phyloP scores from a whole-genome alignment of 2,797 vertebrate genomes.

The Centropyge bicolor region DNA sequence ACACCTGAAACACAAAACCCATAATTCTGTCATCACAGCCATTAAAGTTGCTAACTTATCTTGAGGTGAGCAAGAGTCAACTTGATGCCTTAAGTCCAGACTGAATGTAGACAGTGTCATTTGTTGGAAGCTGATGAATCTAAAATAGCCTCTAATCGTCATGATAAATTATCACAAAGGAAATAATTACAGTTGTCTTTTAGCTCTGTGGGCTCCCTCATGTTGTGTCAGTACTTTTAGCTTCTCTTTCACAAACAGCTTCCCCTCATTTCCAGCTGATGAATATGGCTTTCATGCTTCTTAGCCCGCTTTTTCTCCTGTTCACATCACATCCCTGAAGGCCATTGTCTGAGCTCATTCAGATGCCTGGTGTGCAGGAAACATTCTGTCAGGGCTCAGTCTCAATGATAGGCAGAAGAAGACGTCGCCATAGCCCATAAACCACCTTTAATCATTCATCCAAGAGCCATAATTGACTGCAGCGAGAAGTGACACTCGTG shows the following conservation, averaged over 20 bases:
- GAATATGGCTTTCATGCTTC: constrained; percentile 44
- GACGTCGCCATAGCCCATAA: constrained; percentile 55
- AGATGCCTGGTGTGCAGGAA: constrained; percentile 56
- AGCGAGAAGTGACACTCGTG: constrained; percentile 65
- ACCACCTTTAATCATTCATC: constrained; percentile 72
- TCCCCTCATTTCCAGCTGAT: constrained; percentile 37
- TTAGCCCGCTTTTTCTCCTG: constrained; percentile 16
- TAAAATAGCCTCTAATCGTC: background rate
- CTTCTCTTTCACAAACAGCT: constrained; percentile 39
- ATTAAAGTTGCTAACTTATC: too few species aligned
- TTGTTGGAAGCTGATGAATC: constrained; percentile 2
- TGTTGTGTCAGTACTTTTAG: constrained; percentile 16
- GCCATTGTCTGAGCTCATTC: constrained; percentile 54
- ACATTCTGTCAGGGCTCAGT: constrained; percentile 35
- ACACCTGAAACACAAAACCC: too few species aligned
- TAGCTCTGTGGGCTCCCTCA: constrained; percentile 9
- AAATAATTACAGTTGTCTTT: constrained; percentile 19
- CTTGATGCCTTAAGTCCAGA: too few species aligned
- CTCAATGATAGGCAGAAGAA: constrained; percentile 51
- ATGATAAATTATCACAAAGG: background rate
- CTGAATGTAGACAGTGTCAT: background rate
- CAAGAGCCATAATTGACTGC: constrained; percentile 70
- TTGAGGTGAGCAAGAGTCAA: too few species aligned
- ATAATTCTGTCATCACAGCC: too few species aligned
- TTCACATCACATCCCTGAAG: constrained; percentile 44